Evolutionary conservation across 2,113 vertebrate genomes (phyloP).

Genomic region (Dendrocopos noguchii): DNA sequence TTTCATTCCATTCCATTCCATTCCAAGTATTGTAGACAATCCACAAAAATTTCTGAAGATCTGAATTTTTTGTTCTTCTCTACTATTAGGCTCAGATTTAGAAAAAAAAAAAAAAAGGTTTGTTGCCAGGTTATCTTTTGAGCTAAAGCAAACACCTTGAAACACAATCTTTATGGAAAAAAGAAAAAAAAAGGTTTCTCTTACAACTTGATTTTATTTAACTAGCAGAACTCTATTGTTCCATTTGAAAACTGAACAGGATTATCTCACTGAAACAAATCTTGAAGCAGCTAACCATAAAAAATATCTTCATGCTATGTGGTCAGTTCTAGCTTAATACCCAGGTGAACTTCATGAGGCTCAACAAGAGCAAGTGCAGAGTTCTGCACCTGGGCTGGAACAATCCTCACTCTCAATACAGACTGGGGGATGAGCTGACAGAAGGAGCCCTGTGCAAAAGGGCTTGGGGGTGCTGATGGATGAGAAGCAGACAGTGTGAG

Average conservation of each 20-base stretch:
- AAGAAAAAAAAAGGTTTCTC: neutral
- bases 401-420: no score
- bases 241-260: neutral
- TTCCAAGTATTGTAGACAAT: neutral
- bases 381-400: no score
- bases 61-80: neutral
- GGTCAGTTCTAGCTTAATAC: neutral
- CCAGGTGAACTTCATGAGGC: neutral
- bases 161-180: neutral
- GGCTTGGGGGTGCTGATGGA: no score
- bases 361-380: no score
- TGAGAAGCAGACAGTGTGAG: no score
- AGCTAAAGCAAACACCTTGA: neutral
- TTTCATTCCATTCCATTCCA: no score
- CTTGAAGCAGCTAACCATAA: neutral
- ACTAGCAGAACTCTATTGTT: neutral
- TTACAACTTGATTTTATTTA: neutral
- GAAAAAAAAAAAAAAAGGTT: neutral
- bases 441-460: no score
- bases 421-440: no score
- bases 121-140: neutral
- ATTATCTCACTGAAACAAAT: neutral
- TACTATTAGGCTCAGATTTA: neutral
- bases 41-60: neutral
- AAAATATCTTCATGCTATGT: neutral